Evolutionary conservation across 2,888 invertebrate species (phyloP), one percentile per base, ranked within the genome.

Genomic region (Bruchidius siliquastri): DNA sequence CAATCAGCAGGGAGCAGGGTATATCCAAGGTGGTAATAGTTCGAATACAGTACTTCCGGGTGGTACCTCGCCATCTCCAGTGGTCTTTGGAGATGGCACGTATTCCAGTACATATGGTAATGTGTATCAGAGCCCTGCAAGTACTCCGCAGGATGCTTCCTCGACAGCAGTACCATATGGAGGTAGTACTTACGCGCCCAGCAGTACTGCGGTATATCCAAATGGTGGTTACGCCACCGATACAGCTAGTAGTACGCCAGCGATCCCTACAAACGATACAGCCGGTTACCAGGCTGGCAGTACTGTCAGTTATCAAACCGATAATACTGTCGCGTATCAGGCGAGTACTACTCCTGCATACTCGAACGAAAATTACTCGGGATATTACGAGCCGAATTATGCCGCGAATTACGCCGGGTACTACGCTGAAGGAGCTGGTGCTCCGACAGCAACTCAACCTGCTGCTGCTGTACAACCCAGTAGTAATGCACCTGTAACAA

Each of bases 401-500:
- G 68, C 21, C 13, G 13, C 49, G 49, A 49, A 49, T 49, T 49
- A 49, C 49, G 13, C 49, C 13, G 49, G 49, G 49, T 49, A 49
- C 18, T 49, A 49, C 49, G 18, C 49, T 18, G 49, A 49, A 30
- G 30, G 30, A 30, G 30, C 30, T 13, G 49, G 13, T 49, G 1
- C 49, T 49, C 49, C 3, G n/a, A n/a, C n/a, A 18, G 49, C 49
- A 13, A 1, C 18, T 13, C 49, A 49, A 49, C 49, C 49, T 49
- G 49, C 49, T 49, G 13, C 18, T 49, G 49, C 49, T 13, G 49
- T 68, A 68, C 32, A 26, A 30, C 32, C 70, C 69, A 67, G 75
- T n/a, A 22, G 68, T 22, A 26, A 72, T 2, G 21, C 49, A 20
- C 69, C 75, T 13, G 67, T 69, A 8, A 49, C 75, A 4, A 77